A percentile compares a stretch with the other conserved stretches of the same genome.
phyloP scores from a whole-genome alignment of 2,797 vertebrate species.

The Huso huso region DNA sequence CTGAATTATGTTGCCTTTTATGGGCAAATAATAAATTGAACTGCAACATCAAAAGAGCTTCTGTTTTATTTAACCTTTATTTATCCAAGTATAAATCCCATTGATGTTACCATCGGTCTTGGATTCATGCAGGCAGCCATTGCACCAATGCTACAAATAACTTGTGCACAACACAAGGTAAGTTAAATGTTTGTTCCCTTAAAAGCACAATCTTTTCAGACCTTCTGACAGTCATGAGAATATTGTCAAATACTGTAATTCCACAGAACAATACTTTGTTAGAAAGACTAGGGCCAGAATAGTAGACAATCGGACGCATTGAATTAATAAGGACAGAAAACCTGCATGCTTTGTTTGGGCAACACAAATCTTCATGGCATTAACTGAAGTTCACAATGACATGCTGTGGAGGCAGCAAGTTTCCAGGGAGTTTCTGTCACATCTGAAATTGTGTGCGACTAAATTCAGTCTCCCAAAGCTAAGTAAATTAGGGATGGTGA shows the following conservation, averaged over 20 bases:
- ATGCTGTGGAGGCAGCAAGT: slow-evolving; percentile 3
- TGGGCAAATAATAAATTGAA: too few species aligned
- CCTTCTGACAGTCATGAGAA: too few species aligned
- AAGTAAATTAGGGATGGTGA: not conserved
- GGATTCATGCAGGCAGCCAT: too few species aligned
- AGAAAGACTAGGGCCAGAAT: not conserved
- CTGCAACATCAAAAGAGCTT: too few species aligned
- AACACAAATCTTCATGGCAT: not conserved
- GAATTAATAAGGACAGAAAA: not conserved
- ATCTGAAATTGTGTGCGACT: slow-evolving; percentile 11
- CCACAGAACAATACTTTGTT: not conserved
- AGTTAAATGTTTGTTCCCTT: too few species aligned
- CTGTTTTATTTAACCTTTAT: too few species aligned
- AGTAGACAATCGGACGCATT: not conserved
- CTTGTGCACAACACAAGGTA: too few species aligned
- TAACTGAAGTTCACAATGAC: not conserved
- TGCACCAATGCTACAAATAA: too few species aligned
- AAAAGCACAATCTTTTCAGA: too few species aligned
- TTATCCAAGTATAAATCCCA: too few species aligned
- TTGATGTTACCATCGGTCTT: too few species aligned
- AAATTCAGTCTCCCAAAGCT: slow-evolving; percentile 9
- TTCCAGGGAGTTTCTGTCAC: slow-evolving; percentile 9
- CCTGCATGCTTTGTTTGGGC: slow-evolving; percentile 1
- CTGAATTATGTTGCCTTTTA: too few species aligned
- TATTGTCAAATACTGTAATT: not conserved